These are phyloP conservation scores for Junonia oenone DNA, from an alignment of 2,888 invertebrate species.

Conservation along the genomic window DNA sequence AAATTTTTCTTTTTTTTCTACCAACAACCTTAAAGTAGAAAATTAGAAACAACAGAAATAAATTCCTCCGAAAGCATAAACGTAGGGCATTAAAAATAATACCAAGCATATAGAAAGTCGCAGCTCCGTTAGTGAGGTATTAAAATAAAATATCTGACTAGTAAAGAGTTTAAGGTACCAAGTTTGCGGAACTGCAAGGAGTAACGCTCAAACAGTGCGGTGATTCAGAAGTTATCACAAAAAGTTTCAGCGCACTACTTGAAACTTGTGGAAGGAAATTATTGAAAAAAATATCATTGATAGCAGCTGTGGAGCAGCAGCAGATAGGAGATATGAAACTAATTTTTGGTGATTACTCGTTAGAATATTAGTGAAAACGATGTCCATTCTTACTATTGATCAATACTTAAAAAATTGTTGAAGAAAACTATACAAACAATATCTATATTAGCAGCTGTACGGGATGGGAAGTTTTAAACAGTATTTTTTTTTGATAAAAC, in stretches of 20 bases:
- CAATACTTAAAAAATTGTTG: too few relatives aligned
- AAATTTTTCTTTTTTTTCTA: too few relatives aligned
- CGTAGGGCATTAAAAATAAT: not conserved
- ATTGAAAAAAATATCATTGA: not conserved
- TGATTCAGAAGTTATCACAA: constrained; percentile 16
- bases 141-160: constrained; percentile 6
- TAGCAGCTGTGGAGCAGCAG: too few relatives aligned
- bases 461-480: not conserved
- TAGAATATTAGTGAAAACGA: too few relatives aligned
- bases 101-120: not conserved
- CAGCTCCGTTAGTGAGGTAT: not conserved
- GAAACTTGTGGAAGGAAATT: constrained; percentile 7
- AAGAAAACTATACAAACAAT: too few relatives aligned
- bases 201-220: constrained; percentile 12
- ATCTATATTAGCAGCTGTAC: too few relatives aligned
- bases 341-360: too few relatives aligned
- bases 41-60: too few relatives aligned
- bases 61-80: not conserved
- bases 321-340: too few relatives aligned
- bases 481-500: not conserved
- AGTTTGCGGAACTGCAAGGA: constrained; percentile 5
- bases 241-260: not conserved
- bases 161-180: constrained; percentile 9
- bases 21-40: too few relatives aligned
- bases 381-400: too few relatives aligned